Evolutionary conservation across 2,113 vertebrate genomes (phyloP), one percentile per base, ranked within the genome.

Genomic region (Corythaixoides concolor): DNA sequence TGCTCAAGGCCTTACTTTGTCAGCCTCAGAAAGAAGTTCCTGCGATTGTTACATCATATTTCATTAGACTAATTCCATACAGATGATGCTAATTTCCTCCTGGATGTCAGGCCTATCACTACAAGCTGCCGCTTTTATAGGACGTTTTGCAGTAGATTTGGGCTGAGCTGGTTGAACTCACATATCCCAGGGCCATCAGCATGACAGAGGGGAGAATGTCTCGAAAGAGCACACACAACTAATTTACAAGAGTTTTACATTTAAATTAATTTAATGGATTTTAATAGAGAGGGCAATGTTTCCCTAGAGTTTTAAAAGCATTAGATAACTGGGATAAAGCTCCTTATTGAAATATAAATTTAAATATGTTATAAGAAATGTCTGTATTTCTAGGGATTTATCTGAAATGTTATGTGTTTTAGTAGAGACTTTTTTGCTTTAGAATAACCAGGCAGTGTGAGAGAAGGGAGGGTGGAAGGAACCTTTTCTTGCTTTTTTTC

Each of bases 111-210:
- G 17, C 35, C 49, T 66, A 32, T 77, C 11, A 2, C 78, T 60
- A 45, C 59, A 90, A 94, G 94, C 86, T 73, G 88, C 81, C 41
- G 37, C 27, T 80, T 89, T 52, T 72, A 28, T 55, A 32, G 32
- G 56, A 92, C 27, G 33, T 62, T 88, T 49, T 79, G 43, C 59
- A 63, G 70, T 13, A 43, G 56, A 39, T 67, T 39, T 8, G 5
- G 72, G 33, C 33, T 14, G 60, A 73, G 41, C 18, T 77, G 50
- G 41, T 8, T 75, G 52, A 80, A 41, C 19, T 60, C 43, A 11
- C 6, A 39, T 50, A 41, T 62, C n/a, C 28, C 0, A 6, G 3
- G 56, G 43, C 43, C 1, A 2, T 55, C 1, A 1, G 30, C 4
- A 6, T 33, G 76, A 53, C 12, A 15, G 82, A 81, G 27, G 2